Conservation (phyloP, 1,140 invertebrate genomes). For the Polyergus mexicanus region DNA sequence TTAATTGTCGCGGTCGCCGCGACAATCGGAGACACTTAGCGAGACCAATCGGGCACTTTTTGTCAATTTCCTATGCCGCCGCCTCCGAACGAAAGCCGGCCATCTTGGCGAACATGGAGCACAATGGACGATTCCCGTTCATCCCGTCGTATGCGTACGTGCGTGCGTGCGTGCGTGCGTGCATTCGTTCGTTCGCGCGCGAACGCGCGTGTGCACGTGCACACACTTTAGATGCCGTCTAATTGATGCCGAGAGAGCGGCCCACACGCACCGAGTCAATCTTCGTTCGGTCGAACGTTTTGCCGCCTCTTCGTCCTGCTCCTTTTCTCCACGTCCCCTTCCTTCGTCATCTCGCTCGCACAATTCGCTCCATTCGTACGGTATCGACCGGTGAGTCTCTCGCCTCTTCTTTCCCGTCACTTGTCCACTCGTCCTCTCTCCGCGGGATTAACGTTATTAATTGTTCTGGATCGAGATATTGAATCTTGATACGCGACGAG, state of each 20-base stretch:
- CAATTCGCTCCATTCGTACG: constrained; percentile 38
- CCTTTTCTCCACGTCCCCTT: constrained; percentile 42
- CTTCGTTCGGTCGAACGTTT: constrained; percentile 74
- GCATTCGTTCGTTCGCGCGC: constrained; percentile 20
- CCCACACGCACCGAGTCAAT: constrained; percentile 80
- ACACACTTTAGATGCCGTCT: constrained; percentile 74
- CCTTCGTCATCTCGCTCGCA: neutral
- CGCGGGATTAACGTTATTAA: constrained; percentile 72
- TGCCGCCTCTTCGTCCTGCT: constrained; percentile 63
- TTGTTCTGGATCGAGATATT: constrained; percentile 63
- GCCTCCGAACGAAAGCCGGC: constrained; percentile 53
- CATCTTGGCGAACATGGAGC: constrained; percentile 71
- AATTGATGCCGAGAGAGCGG: constrained; percentile 78
- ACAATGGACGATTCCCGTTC: constrained; percentile 68
- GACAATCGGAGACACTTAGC: constrained; percentile 69
- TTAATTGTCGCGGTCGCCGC: constrained; percentile 77
- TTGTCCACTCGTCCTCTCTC: constrained; percentile 9
- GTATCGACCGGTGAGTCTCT: constrained; percentile 12
- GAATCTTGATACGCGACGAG: constrained; percentile 47
- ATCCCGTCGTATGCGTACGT: constrained; percentile 33
- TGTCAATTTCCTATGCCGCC: constrained; percentile 65
- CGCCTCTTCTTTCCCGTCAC: neutral
- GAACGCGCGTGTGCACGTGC: constrained; percentile 53
- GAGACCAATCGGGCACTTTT: constrained; percentile 65
- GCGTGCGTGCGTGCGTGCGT: constrained; percentile 35